Base-by-base conservation (phyloP, 2,888 invertebrate genomes). In the Scaptomyza parva region DNA sequence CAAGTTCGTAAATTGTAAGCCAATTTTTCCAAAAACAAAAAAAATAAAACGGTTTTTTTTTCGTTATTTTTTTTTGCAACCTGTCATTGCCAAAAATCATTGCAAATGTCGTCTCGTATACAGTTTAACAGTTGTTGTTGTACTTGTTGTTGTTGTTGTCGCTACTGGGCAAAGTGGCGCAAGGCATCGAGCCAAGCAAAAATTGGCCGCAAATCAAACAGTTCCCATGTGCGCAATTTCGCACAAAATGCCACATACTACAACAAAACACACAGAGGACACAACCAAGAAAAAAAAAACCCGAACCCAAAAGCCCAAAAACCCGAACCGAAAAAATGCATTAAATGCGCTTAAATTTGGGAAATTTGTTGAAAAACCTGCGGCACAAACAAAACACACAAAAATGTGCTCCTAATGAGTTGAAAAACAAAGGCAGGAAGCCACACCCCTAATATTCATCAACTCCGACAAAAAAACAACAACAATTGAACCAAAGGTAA, bases 161-260 rank as follows among this genome's bases (percentile, higher is more conserved):
- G 51, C 44, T 45, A 37, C n/a, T 66, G 66, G 55, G 43, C 62
- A 76, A 75, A 62, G 65, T 76, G 73, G 76, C 70, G 76, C 76
- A 61, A 79, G 75, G 79, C 85, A 80, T 65, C 55, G 68, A 70
- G 81, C 73, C 81, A 73, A 77, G 70, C 76, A 50, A 69, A 78
- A 76, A 85, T 80, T 77, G 76, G 72, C 83, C 81, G 70, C 78
- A 83, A 85, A 86, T 86, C 86, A 87, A 86, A 84, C 87, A 84
- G 86, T 87, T 86, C 86, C 87, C 86, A 86, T 87, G 87, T 80
- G 86, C 86, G 65, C 78, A 80, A 81, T 86, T 86, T 54, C 63
- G 62, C 48, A 30, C 60, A 71, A 80, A 81, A 75, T 81, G 71
- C 76, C 35, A 14, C 33, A 11, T 3, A 11, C 26, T 8, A 11